Evolutionary conservation across 2,888 invertebrate species (phyloP).

Genomic region (Yponomeuta plumbellus): DNA sequence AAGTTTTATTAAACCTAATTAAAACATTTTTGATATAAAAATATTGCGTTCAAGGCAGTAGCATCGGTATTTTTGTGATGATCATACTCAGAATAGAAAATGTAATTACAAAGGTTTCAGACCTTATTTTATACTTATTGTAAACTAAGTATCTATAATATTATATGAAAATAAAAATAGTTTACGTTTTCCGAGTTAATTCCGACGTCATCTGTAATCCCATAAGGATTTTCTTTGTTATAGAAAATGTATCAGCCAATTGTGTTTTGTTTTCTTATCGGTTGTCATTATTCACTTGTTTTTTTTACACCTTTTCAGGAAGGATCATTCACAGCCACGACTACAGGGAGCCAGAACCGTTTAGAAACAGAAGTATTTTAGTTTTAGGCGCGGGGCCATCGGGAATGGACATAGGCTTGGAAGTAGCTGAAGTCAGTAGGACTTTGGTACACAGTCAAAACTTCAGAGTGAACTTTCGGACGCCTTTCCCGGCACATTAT

Average conservation of each 20-base stretch:
- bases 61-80: no score
- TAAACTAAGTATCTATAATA: no score
- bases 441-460: constrained; percentile 50
- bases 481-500: constrained; percentile 44
- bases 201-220: no score
- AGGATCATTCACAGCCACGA: constrained; percentile 77
- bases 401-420: constrained; percentile 78
- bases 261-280: neutral
- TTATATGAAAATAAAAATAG: no score
- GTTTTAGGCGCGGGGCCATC: constrained; percentile 79
- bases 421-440: constrained; percentile 51
- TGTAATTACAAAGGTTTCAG: no score
- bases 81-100: no score
- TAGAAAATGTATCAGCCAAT: neutral
- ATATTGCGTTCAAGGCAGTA: no score
- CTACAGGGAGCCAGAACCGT: constrained; percentile 74
- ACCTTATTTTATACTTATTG: no score
- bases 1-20: no score
- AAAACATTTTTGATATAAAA: no score
- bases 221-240: neutral
- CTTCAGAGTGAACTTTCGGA: constrained; percentile 30
- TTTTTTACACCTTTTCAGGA: constrained; percentile 42
- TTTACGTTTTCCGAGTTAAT: no score
- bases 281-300: neutral
- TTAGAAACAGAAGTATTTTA: constrained; percentile 66